phyloP scores from a whole-genome alignment of 1,140 invertebrate genomes.

The Galleria mellonella region DNA sequence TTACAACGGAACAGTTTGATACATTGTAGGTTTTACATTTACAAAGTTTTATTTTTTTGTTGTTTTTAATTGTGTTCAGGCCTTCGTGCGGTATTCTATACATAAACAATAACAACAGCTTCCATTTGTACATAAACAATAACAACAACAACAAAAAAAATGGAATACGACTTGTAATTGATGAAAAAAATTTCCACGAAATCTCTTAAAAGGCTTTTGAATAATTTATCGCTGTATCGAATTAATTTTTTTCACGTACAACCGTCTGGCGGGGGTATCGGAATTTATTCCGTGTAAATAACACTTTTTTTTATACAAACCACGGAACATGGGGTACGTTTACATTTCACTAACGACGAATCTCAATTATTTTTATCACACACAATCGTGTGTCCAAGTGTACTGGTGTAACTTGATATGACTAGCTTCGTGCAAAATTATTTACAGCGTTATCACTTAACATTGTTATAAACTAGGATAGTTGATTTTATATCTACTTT shows the following conservation, averaged over 20 bases:
- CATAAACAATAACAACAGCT: too few species aligned
- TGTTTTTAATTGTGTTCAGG: not conserved
- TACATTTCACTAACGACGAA: slow-evolving; percentile 11
- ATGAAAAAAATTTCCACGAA: too few species aligned
- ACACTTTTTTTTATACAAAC: too few species aligned
- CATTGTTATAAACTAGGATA: slow-evolving; percentile 8
- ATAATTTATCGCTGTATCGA: too few species aligned
- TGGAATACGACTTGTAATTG: too few species aligned
- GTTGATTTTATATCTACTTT: slow-evolving; percentile 10
- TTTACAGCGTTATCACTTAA: slow-evolving; percentile 34
- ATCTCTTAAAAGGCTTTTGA: too few species aligned
- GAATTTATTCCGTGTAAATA: too few species aligned
- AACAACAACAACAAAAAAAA: too few species aligned
- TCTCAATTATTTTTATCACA: slow-evolving; percentile 7
- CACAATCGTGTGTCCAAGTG: slow-evolving; percentile 8
- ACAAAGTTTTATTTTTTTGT: not conserved
- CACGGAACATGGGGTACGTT: too few species aligned
- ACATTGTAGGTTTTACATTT: not conserved
- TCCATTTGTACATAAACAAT: too few species aligned
- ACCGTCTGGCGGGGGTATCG: too few species aligned
- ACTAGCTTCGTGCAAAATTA: slow-evolving; percentile 55
- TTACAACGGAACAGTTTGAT: slow-evolving; percentile 2
- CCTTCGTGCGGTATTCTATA: not conserved
- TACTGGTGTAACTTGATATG: slow-evolving; percentile 44
- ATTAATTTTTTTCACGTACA: too few species aligned